Evolutionary conservation across 2,113 vertebrate species (phyloP), one percentile per base, ranked within the genome.

Genomic region (Triplophysa rosa): DNA sequence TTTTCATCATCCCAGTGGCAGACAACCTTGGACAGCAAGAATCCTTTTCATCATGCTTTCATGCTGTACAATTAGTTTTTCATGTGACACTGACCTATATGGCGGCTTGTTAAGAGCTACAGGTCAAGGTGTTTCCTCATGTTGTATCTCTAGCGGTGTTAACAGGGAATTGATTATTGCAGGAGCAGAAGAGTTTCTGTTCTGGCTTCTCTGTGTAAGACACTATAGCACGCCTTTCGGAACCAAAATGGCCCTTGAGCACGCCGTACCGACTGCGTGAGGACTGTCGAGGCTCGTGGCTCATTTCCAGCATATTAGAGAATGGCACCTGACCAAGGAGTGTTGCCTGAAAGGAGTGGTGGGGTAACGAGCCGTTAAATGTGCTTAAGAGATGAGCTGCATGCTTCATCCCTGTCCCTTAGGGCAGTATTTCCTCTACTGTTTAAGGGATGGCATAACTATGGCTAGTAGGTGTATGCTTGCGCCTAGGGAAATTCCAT

Each of bases 281-380:
- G 81, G 84, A 83, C 83, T 82, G 79, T 81, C 67, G 64, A 26
- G 77, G 83, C 87, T 88, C 85, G 69, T 61, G 86, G 87, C 88
- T 92, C 90, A 87, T 92, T 90, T 90, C 86, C 83, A 79, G 67
- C 37, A 62, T 88, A 90, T 92, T 91, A 89, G 86, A 77, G 82
- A 82, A 83, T 85, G 89, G 88, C 90, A 89, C 88, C 86, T 85
- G 88, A 91, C 89, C 88, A 89, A 88, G 87, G 83, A 88, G 85
- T 74, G 80, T 69, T 73, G 64, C 67, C 80, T 84, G 81, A 89
- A 86, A 80, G 59, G 82, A 83, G 65, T 47, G 70, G 79, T 73
- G 64, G 80, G 80, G 82, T 90, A 90, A 90, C 84, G 81, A 90
- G 88, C 86, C 85, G 84, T 88, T 89, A 89, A 91, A 90, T 89